Evolutionary conservation across 2,888 invertebrate species (phyloP).

Genomic region (Perdita meconis): DNA sequence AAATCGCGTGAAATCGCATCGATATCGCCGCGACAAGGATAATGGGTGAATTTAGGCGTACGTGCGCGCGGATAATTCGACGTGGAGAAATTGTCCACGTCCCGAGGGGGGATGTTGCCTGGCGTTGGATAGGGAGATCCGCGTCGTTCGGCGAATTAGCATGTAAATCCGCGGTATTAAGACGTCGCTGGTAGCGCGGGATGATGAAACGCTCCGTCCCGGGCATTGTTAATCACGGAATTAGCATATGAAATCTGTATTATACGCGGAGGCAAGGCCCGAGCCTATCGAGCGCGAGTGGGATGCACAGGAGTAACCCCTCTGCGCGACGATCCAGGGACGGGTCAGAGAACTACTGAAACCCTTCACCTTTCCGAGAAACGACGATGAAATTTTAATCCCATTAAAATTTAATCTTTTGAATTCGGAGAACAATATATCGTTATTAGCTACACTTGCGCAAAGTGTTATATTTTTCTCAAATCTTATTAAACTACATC

Average conservation of each 20-base stretch:
- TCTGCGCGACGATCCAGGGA: constrained; percentile 46
- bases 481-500: no score
- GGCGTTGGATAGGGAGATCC: constrained; percentile 12
- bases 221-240: constrained; percentile 81
- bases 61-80: constrained; percentile 46
- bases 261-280: constrained; percentile 67
- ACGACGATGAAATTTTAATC: no score
- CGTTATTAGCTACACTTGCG: no score
- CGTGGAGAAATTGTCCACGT: constrained; percentile 53
- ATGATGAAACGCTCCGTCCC: constrained; percentile 76
- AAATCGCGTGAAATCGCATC: constrained; percentile 15
- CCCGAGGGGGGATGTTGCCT: constrained; percentile 2
- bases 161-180: constrained; percentile 77
- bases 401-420: no score
- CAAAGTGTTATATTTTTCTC: no score
- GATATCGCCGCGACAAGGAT: constrained; percentile 26
- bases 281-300: constrained; percentile 55
- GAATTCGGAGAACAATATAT: no score
- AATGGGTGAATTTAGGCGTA: constrained; percentile 37
- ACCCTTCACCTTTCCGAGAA: background rate
- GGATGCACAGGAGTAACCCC: constrained; percentile 59
- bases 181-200: constrained; percentile 73
- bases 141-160: constrained; percentile 71
- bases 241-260: constrained; percentile 81
- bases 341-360: constrained; percentile 6